A percentile compares a stretch with the other conserved stretches of the same genome.
Evolutionary conservation across 2,888 invertebrate genomes (phyloP).

Genomic region (Eilema sororculum): DNA sequence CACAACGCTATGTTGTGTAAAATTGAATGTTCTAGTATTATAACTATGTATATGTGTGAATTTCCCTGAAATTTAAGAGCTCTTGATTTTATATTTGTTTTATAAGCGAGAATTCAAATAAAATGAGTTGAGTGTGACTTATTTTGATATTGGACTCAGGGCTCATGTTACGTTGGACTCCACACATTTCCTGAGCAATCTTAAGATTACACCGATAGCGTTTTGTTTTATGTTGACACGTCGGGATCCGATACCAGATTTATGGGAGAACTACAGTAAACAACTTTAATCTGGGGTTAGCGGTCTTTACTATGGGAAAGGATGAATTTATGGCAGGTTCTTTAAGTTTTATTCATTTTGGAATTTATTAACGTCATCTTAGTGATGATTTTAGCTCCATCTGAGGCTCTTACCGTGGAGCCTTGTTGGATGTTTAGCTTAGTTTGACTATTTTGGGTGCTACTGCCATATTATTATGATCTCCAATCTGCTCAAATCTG

Average conservation of each 20-base stretch:
- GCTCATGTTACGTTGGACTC: constrained; percentile 24
- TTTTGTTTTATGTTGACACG: constrained; percentile 34
- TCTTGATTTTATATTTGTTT: no score
- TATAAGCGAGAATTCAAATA: no score
- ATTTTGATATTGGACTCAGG: background rate
- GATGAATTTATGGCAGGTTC: constrained; percentile 13
- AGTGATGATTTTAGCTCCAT: background rate
- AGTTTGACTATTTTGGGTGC: no score
- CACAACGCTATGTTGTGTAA: no score
- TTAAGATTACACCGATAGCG: constrained; percentile 34
- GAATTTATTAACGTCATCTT: background rate
- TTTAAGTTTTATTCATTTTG: background rate
- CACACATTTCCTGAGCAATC: constrained; percentile 29
- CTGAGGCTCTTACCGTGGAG: no score
- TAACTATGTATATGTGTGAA: no score
- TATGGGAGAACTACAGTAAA: constrained; percentile 23
- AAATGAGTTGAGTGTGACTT: no score
- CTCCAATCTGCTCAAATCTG: no score
- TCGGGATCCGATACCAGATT: constrained; percentile 22
- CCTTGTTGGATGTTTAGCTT: no score
- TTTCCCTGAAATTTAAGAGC: no score
- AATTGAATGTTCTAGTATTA: no score
- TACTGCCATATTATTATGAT: no score
- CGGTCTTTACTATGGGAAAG: constrained; percentile 8
- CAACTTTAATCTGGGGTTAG: constrained; percentile 23